Base-by-base conservation (phyloP, 2,113 vertebrate species). In the Indicator maculatus region DNA sequence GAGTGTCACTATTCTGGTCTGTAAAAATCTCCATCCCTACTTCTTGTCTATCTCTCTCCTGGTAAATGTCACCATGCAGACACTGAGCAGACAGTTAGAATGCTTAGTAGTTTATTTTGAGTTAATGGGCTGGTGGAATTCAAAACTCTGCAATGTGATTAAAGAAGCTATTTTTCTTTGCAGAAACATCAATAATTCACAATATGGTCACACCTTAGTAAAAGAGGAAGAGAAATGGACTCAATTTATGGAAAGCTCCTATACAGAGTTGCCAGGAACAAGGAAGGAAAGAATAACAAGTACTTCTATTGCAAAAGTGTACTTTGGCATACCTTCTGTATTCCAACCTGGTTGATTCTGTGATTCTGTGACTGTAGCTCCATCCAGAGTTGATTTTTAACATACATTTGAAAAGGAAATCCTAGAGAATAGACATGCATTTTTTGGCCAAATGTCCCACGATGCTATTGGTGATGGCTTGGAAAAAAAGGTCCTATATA, bases 71-170 rank as follows among this genome's bases (percentile, higher is more conserved):
- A 81, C 44, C 65, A 47, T 70, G 36, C 82, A 93, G 93, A 93
- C 86, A 86, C 65, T 77, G 81, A 88, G 79, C 76, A 88, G 90
- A 83, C 76, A 84, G 80, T 60, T 90, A 44, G 27, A 87, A 94
- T 89, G 70, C 64, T 88, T 50, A 52, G 33, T 60, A 86, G 92
- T 95, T 97, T 90, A 79, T 93, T 93, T 96, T 96, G 83, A 89
- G 69, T 85, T 92, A 83, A 90, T 88, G 47, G 38, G 30, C 84
- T 92, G 66, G 28, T 88, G 69, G 81, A 94, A 93, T 39, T 91
- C 30, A 15, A 96, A 95, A 91, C 69, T 73, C 52, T 10, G 27
- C 64, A 70, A 47, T 5, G 23, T 41, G 75, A 86, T 75, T 81
- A 87, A 86, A 55, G 67, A 89, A 85, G 36, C 45, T 83, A 15